Base-by-base conservation (phyloP, 2,888 invertebrate species). In the Seira musarum region DNA sequence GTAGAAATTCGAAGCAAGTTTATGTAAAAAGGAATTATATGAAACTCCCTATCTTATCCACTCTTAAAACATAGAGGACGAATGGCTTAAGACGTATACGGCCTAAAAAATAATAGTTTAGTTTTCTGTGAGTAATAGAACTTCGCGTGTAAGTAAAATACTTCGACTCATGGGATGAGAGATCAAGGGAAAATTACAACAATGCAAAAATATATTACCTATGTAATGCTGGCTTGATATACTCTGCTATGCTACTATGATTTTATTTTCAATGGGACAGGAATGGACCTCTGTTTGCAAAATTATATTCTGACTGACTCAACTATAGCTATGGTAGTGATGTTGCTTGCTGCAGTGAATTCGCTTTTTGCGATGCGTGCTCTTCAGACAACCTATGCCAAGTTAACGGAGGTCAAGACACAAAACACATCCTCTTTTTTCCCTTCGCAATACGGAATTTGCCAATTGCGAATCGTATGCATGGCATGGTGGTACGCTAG, bases 341-440 rank as follows among this genome's bases (percentile, higher is more conserved):
- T 40, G 40, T 13, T 8, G 40, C 5, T 6, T 17, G 57, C 17
- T 57, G 57, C 57, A n/a, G n/a, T n/a, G n/a, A n/a, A n/a, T n/a
- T n/a, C n/a, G n/a, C n/a, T n/a, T n/a, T n/a, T n/a, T n/a, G n/a
- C n/a, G n/a, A n/a, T n/a, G n/a, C n/a, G n/a, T n/a, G n/a, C n/a
- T 57, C 10, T 57, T 6, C n/a, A 57, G n/a, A 57, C 57, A 79
- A 79, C 79, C 57, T 25, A 40, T 60, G 65, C 22, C 10, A 69
- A 57, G 80, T 80, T 80, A 80, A 74, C 70, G 70, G 74, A 80
- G 80, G 80, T 80, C 80, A 80, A 80, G 80, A 80, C 17, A 53
- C 71, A 67, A 17, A n/a, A 57, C 57, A 57, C 17, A 17, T 57
- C 17, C 57, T 57, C 57, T n/a, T 17, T 57, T 57, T 19, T 21